Percentiles rank a stretch among this genome's conserved stretches.
Conservation (phyloP, 2,888 invertebrate genomes). For the Dascillus cervinus region DNA sequence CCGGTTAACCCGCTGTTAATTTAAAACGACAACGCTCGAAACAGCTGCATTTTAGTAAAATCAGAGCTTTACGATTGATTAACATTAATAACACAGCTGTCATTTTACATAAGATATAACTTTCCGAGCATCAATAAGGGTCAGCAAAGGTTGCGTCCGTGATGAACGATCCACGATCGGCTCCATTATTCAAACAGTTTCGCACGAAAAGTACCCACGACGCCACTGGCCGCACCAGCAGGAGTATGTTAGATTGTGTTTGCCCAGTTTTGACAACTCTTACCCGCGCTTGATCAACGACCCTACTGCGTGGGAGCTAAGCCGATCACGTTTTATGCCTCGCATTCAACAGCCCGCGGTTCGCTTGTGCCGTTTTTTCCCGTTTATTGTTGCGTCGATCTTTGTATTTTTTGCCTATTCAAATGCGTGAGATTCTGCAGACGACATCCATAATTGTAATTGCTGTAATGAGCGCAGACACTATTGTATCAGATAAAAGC, state of each 20-base stretch:
- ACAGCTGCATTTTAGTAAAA: too few species aligned
- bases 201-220: constrained; percentile 8
- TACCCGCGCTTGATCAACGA: constrained; percentile 7
- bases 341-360: too few species aligned
- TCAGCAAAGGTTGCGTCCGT: constrained; percentile 7
- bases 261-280: constrained; percentile 8
- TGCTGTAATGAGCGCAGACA: constrained; percentile 5
- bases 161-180: constrained; percentile 5
- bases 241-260: constrained; percentile 7
- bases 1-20: too few species aligned
- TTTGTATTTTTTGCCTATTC: too few species aligned
- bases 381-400: too few species aligned
- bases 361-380: too few species aligned
- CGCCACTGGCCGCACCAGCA: constrained; percentile 10
- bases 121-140: constrained; percentile 6
- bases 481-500: constrained; percentile 7
- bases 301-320: constrained; percentile 8
- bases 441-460: constrained; percentile 4
- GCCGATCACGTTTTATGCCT: constrained; percentile 12
- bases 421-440: too few species aligned
- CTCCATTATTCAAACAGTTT: constrained; percentile 4
- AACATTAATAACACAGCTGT: too few species aligned
- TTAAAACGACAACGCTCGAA: too few species aligned
- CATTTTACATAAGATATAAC: constrained; percentile 6
- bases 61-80: too few species aligned